Conservation (phyloP, 2,888 invertebrate species). For the Julus scandinavius region DNA sequence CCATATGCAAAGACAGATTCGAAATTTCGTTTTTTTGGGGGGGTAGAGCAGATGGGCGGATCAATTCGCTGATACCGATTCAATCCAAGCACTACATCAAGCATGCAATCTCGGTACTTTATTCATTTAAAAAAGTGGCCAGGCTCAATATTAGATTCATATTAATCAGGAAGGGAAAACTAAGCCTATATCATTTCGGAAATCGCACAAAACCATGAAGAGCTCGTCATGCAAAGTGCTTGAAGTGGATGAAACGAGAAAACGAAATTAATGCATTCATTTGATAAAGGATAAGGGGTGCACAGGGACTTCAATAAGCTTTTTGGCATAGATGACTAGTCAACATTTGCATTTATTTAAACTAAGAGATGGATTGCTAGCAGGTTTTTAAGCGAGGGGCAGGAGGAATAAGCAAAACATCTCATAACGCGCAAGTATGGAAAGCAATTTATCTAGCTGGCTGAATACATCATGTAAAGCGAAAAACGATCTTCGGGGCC, state of each 20-base stretch:
- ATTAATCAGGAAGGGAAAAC: background rate
- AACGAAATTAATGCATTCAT: constrained; percentile 30
- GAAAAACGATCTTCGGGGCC: background rate
- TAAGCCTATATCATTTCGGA: background rate
- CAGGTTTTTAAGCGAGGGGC: background rate
- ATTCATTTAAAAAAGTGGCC: background rate
- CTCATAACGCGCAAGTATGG: background rate
- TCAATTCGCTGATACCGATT: background rate
- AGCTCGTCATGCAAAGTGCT: constrained; percentile 2
- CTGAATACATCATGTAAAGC: constrained; percentile 25
- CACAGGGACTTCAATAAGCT: background rate
- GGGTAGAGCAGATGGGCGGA: background rate
- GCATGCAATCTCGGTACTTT: background rate
- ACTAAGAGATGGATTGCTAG: background rate
- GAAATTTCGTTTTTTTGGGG: too few relatives aligned
- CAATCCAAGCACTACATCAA: background rate
- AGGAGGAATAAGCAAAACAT: background rate
- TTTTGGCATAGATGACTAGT: background rate
- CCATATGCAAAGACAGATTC: too few relatives aligned
- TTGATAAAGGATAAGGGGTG: constrained; percentile 8
- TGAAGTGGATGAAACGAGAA: constrained; percentile 10
- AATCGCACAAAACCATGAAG: background rate
- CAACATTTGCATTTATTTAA: constrained; percentile 33
- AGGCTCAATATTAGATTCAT: background rate
- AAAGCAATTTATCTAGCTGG: background rate